Evolutionary conservation across 2,113 vertebrate genomes (phyloP), one percentile per base, ranked within the genome.

Genomic region (Etheostoma spectabile): DNA sequence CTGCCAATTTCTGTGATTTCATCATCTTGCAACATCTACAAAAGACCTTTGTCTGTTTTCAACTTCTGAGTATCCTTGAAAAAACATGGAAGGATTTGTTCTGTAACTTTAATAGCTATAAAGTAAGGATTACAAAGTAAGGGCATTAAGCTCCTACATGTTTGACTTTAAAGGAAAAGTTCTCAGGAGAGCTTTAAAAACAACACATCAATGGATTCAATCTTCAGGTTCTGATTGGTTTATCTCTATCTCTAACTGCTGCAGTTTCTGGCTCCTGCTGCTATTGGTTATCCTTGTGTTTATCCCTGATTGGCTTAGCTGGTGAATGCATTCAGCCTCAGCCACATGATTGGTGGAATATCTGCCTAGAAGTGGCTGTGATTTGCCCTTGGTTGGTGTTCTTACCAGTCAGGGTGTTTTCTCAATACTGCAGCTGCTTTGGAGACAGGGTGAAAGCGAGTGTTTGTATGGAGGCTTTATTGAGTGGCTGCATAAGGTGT

Each of bases 401-500:
- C 75, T 77, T 56, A 49, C 71, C 63, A 75, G 69, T 77, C 55
- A 2, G 30, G 15, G 80, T 73, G 72, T 78, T 89, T 82, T 85
- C 74, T 81, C 64, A 82, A 83, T 42, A n/a, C 62, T 77, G 76
- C 89, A 93, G 92, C 91, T 93, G 92, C 83, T 86, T 78, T 83
- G 85, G 86, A 88, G 69, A 88, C 91, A 74, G 69, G 38, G 77
- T 80, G 78, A 77, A 80, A 84, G 86, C 13, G 7, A 55, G 76
- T 84, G 78, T 81, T 72, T 84, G 69, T 80, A 30, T 30, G 81
- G 56, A 74, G 84, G 84, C 65, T 89, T 83, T 92, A 61, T 77
- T 79, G 91, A 90, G 92, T 89, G 92, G 93, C 82, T 93, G 92
- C 89, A 89, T 93, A 91, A 93, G 89, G 72, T 80, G 85, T 88